Percentiles rank a stretch among this genome's conserved stretches.
Conservation (phyloP, 2,113 vertebrate genomes). For the Trinectes maculatus region DNA sequence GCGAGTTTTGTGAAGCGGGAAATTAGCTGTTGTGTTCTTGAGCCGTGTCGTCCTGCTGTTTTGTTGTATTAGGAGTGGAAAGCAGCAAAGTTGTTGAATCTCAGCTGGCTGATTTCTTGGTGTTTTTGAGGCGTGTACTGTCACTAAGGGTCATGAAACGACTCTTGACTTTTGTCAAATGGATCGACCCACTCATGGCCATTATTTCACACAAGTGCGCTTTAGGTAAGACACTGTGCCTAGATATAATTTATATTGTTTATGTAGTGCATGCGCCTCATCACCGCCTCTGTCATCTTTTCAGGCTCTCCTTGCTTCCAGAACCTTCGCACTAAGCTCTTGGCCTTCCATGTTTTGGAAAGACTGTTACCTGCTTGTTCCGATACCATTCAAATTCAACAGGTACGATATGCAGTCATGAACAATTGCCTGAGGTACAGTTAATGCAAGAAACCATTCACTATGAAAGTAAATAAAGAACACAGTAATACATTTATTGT, state of each 20-base stretch:
- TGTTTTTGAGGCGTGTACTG: slow-evolving; percentile 83
- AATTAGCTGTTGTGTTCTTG: background rate
- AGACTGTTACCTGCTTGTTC: slow-evolving; percentile 80
- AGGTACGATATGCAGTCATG: slow-evolving; percentile 62
- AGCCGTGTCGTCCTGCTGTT: background rate
- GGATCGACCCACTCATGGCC: slow-evolving; percentile 83
- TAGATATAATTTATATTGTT: background rate
- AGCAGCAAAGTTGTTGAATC: slow-evolving; percentile 80
- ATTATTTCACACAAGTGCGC: slow-evolving; percentile 80
- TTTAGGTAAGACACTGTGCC: slow-evolving; percentile 71
- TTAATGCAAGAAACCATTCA: background rate
- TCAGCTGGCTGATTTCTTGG: slow-evolving; percentile 84
- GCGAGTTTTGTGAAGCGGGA: background rate
- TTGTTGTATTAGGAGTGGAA: slow-evolving; percentile 58
- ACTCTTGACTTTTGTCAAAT: slow-evolving; percentile 80
- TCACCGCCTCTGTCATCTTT: background rate
- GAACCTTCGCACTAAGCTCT: slow-evolving; percentile 83
- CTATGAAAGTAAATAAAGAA: background rate
- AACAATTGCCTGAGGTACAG: background rate
- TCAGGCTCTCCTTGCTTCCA: slow-evolving; percentile 76
- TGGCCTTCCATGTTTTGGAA: slow-evolving; percentile 85
- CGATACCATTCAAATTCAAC: slow-evolving; percentile 77
- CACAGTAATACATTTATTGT: background rate
- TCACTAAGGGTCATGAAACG: slow-evolving; percentile 78
- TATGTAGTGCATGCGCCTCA: background rate